phyloP scores from a whole-genome alignment of 2,888 invertebrate genomes.

The Oligia strigilis region DNA sequence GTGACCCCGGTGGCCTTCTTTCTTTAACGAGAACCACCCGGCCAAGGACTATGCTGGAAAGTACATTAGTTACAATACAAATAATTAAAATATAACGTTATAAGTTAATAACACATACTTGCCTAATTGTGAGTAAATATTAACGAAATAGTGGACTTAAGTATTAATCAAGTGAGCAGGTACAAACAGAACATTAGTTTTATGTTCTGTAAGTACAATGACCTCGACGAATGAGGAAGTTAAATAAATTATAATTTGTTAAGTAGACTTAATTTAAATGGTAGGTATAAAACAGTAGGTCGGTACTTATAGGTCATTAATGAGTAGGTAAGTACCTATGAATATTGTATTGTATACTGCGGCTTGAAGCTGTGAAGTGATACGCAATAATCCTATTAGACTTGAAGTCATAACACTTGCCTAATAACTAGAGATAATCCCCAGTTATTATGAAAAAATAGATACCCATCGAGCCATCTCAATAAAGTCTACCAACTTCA shows the following conservation, averaged over 20 bases:
- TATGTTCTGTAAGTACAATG: constrained; percentile 15
- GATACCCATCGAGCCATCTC: neutral
- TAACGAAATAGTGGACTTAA: constrained; percentile 26
- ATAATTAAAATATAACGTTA: neutral
- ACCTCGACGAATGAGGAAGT: constrained; percentile 27
- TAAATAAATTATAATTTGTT: constrained; percentile 31
- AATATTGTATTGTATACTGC: constrained; percentile 39
- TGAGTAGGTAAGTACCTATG: constrained; percentile 12
- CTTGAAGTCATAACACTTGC: constrained; percentile 41
- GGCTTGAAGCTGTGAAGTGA: constrained; percentile 47
- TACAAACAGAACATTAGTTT: constrained; percentile 21
- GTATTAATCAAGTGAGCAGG: constrained; percentile 20
- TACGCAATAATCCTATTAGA: constrained; percentile 50
- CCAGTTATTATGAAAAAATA: constrained; percentile 13
- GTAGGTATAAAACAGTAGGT: constrained; percentile 17
- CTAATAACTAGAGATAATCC: constrained; percentile 1
- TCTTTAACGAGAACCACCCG: neutral
- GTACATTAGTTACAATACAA: constrained; percentile 20
- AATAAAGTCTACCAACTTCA: neutral
- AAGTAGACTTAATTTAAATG: constrained; percentile 28
- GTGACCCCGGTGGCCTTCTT: constrained; percentile 12
- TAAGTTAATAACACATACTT: constrained; percentile 6
- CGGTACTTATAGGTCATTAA: constrained; percentile 22
- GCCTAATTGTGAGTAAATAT: constrained; percentile 26
- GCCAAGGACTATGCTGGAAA: neutral